phyloP scores from a whole-genome alignment of 1,140 invertebrate species.

The Drosophila lowei region DNA sequence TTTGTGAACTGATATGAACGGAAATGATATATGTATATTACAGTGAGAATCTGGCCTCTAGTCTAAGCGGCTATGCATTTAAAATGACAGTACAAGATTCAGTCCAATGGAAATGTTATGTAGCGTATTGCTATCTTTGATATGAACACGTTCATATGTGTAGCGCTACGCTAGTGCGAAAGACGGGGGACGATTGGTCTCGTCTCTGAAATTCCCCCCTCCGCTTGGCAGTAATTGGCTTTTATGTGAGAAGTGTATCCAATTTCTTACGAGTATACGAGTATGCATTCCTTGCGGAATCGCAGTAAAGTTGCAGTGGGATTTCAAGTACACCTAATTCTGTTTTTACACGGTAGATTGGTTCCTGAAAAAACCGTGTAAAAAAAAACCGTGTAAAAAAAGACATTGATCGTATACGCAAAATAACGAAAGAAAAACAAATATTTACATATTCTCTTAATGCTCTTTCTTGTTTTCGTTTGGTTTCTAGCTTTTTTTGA shows the following conservation, averaged over 20 bases:
- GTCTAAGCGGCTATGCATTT: conserved; percentile 64
- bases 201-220: conserved; percentile 10
- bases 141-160: conserved; percentile 59
- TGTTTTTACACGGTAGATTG: too few species aligned
- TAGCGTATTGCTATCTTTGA: conserved; percentile 41
- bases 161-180: conserved; percentile 50
- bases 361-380: too few species aligned
- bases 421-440: too few species aligned
- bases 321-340: conserved; percentile 33
- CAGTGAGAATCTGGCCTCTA: conserved; percentile 44
- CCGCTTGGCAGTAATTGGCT: conserved; percentile 43
- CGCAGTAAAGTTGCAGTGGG: conserved; percentile 39
- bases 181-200: conserved; percentile 12
- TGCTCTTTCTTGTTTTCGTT: too few species aligned
- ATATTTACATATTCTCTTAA: too few species aligned
- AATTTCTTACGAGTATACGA: background rate
- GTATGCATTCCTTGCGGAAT: conserved; percentile 5
- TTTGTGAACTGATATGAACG: conserved; percentile 67
- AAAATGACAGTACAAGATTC: conserved; percentile 70
- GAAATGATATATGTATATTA: conserved; percentile 66
- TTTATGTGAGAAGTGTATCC: conserved; percentile 18
- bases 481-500: too few species aligned
- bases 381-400: too few species aligned
- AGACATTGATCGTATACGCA: too few species aligned
- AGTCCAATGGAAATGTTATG: conserved; percentile 70